Conservation (phyloP, 1,140 invertebrate genomes). For the Bombus balteatus region DNA sequence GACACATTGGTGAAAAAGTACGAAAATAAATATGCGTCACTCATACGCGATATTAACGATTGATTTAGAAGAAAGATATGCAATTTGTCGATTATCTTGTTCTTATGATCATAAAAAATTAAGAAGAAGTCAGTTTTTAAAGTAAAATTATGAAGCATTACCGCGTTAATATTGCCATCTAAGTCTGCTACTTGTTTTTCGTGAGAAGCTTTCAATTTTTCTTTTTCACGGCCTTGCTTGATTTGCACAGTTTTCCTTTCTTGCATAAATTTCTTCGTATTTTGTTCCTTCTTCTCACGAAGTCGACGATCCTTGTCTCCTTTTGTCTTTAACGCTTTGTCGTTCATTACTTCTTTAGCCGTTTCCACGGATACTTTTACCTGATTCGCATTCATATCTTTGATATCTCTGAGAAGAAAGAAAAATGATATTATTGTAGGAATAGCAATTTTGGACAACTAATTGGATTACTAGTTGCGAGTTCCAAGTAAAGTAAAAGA, state of each 20-base stretch:
- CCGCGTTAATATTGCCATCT: conserved; percentile 93
- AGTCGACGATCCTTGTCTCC: conserved; percentile 97
- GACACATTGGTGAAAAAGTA: not conserved
- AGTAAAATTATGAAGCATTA: conserved; percentile 81
- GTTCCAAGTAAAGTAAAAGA: not conserved
- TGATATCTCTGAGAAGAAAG: conserved; percentile 88
- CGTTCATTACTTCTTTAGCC: conserved; percentile 96
- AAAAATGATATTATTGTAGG: not conserved
- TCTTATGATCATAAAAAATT: not conserved
- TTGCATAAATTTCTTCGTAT: conserved; percentile 99
- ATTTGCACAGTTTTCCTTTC: conserved; percentile 95
- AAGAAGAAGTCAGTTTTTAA: conserved; percentile 11
- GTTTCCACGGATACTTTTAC: conserved; percentile 98
- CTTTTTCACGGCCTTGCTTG: conserved; percentile 96
- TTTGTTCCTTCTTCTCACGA: conserved; percentile 98
- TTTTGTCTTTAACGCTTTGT: conserved; percentile 99
- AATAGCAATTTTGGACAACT: not conserved
- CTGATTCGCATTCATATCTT: conserved; percentile 97
- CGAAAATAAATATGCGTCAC: not conserved
- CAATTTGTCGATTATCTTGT: not conserved
- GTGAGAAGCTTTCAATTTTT: conserved; percentile 95
- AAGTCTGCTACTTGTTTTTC: conserved; percentile 95
- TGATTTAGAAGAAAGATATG: not conserved
- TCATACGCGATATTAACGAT: no score
- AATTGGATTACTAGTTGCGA: not conserved